Base-by-base conservation (phyloP, 2,888 invertebrate species). In the Phymatocera aterrima region DNA sequence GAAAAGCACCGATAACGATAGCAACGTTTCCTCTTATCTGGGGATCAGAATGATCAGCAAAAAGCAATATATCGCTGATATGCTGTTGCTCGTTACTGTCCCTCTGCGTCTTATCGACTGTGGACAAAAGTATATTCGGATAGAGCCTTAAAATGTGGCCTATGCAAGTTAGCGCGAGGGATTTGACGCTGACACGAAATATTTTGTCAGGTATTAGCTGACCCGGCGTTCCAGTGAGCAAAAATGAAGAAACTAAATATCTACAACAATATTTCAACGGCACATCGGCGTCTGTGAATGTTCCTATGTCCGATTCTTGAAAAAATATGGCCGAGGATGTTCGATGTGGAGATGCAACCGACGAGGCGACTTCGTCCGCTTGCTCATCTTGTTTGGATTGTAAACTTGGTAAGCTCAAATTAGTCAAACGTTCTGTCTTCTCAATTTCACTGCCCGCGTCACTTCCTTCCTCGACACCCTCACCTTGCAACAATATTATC, bases 121-220 rank as follows among this genome's bases (percentile, higher is more conserved):
- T 89, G 24, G 95, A 88, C 0, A 95, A 93, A 79, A 97, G 93
- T 3, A 95, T 92, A 82, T 94, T 92, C 0, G 98, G 97, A 84
- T 94, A 94, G 31, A 97, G 88, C 51, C 93, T 93, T 46, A 97
- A 91, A 77, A 97, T 94, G 83, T 95, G 94, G 0, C 95, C 94
- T 28, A 98, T 89, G 87, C 97, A 97, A 77, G 94, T 94, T 24
- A 98, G 88, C 0, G 98, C 96, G 48, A 98, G 93, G 6, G 96
- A 95, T 91, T 98, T 98, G 0, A 98, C 96, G 79, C 98, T 98
- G 40, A 99, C 97, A 46, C 98, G 93, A 46, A 96, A 95, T 28
- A 92, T 91, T 89, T 94, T 93, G 88, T 98, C 98, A 1, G 95
- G 91, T 81, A 96, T 94, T 68, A 95, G 87, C 2, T 92, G 91